Evolutionary conservation across 2,113 vertebrate genomes (phyloP).

Genomic region (Lanius ludovicianus): DNA sequence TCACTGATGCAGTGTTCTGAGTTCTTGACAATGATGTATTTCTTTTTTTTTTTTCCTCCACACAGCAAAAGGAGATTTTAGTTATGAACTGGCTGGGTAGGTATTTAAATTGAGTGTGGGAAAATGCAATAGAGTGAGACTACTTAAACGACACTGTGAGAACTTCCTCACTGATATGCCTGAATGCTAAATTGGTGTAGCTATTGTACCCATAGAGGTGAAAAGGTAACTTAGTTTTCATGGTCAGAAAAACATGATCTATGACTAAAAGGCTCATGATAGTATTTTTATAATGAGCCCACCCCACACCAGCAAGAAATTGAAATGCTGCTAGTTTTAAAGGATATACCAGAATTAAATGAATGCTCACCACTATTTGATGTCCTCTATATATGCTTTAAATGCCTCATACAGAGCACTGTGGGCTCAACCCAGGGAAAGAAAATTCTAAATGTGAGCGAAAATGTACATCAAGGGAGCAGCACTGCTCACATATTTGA

Average conservation of each 20-base stretch:
- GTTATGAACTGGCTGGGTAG: neutral
- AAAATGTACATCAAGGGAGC: neutral
- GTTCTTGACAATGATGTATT: neutral
- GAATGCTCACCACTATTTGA: neutral
- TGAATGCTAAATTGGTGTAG: neutral
- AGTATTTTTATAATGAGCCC: neutral
- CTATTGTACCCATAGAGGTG: conserved; percentile 9
- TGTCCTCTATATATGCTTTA: neutral
- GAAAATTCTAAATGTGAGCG: neutral
- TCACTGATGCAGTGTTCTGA: neutral
- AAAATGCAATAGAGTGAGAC: conserved; percentile 53
- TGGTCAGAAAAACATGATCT: conserved; percentile 23
- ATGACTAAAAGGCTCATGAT: neutral
- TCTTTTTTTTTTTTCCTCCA: neutral
- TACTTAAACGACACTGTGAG: conserved; percentile 46
- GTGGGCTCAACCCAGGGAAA: neutral
- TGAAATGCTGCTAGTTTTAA: neutral
- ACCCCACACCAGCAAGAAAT: neutral
- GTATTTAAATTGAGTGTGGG: conserved; percentile 36
- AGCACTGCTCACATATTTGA: neutral
- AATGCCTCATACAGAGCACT: neutral
- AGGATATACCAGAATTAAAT: neutral
- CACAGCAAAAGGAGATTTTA: neutral
- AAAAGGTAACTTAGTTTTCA: neutral
- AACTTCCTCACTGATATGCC: conserved; percentile 34